Evolutionary conservation across 2,797 vertebrate species (phyloP).

Genomic region (Intellagama lesueurii): DNA sequence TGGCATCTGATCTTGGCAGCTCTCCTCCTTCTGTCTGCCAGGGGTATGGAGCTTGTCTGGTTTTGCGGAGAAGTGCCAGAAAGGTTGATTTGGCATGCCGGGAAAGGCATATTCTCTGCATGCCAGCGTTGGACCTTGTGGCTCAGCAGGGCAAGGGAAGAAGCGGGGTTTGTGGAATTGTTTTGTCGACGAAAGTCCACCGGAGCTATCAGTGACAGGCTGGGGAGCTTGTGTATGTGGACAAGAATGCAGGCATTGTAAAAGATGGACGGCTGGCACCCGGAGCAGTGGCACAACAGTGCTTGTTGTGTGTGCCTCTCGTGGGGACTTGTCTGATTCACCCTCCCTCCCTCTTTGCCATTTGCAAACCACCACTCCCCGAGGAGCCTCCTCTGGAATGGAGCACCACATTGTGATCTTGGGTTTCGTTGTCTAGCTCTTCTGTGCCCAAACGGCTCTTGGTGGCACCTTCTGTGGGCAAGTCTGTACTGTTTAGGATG

Average conservation of each 20-base stretch:
- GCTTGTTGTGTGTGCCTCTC: slow-evolving; percentile 70
- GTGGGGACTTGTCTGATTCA: slow-evolving; percentile 13
- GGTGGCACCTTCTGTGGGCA: background rate
- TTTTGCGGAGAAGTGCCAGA: background rate
- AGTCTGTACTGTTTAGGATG: background rate
- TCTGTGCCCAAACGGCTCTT: background rate
- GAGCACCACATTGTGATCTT: slow-evolving; percentile 2
- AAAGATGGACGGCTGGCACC: slow-evolving; percentile 52
- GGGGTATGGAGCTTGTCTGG: background rate
- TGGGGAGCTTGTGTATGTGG: slow-evolving; percentile 53
- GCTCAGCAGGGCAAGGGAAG: background rate
- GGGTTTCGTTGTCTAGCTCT: background rate
- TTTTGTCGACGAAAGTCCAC: slow-evolving; percentile 55
- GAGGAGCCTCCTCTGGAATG: background rate
- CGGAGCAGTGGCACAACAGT: slow-evolving; percentile 66
- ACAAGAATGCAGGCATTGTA: slow-evolving; percentile 75
- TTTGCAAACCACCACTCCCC: background rate
- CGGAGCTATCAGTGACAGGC: slow-evolving; percentile 63
- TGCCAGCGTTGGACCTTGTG: background rate
- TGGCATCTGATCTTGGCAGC: background rate
- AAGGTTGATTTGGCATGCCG: background rate
- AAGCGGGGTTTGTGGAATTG: slow-evolving; percentile 48
- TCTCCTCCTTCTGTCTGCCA: background rate
- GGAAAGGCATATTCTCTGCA: background rate
- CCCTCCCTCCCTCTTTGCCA: slow-evolving; percentile 40